A percentile compares a stretch with the other conserved stretches of the same genome.
phyloP scores from a whole-genome alignment of 2,113 vertebrate genomes.

The Bufo gargarizans region DNA sequence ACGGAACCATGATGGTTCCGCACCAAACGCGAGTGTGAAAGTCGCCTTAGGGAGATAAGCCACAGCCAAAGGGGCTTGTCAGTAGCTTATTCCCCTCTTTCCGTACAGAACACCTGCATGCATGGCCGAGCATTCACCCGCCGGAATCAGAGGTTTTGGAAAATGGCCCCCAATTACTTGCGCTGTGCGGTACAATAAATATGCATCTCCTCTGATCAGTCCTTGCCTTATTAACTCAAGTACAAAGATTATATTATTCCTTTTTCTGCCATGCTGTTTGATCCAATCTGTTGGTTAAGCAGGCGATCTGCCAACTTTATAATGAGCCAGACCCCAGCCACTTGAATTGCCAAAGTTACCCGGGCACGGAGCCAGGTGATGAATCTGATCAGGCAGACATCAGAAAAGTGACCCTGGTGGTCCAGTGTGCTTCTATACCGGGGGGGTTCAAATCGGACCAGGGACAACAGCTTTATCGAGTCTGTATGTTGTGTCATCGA shows the following conservation, averaged over 20 bases:
- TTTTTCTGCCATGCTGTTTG: not conserved
- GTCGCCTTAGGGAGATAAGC: too few species aligned
- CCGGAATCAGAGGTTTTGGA: too few species aligned
- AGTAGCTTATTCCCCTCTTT: too few species aligned
- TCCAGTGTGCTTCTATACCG: not conserved
- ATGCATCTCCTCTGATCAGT: not conserved
- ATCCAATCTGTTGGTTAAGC: not conserved
- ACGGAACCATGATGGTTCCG: too few species aligned
- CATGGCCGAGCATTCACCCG: too few species aligned
- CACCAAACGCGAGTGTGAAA: too few species aligned
- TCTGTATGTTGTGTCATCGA: not conserved
- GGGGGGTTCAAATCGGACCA: not conserved
- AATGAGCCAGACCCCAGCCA: not conserved
- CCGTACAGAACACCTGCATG: too few species aligned
- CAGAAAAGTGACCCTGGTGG: not conserved
- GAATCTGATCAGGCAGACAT: not conserved
- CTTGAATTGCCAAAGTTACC: not conserved
- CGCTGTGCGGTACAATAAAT: not conserved
- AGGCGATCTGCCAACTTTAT: not conserved
- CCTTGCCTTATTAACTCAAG: not conserved
- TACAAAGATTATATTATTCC: conserved; percentile 7
- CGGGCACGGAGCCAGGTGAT: not conserved
- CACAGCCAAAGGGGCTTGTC: too few species aligned
- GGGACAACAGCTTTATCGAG: not conserved
- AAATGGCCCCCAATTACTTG: not conserved